Conservation (phyloP, 2,113 vertebrate species). For the Thryonomys swinderianus region DNA sequence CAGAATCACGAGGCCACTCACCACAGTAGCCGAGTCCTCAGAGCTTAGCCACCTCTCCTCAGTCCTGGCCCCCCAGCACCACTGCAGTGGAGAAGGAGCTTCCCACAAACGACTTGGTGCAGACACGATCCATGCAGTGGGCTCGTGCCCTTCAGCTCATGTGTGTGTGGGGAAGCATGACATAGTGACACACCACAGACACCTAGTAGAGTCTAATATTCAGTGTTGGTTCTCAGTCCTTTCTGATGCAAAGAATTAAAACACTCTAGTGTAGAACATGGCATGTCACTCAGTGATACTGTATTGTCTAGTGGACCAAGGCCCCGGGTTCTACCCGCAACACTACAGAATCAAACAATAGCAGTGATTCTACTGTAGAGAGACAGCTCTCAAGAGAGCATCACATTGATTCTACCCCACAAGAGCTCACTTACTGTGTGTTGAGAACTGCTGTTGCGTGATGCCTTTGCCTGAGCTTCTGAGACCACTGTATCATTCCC, state of each 20-base stretch:
- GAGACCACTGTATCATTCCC: background rate
- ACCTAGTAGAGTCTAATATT: background rate
- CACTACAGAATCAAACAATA: background rate
- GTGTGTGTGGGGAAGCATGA: too few species aligned
- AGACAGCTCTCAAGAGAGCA: background rate
- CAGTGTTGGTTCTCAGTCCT: background rate
- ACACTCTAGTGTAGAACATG: background rate
- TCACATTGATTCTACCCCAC: background rate
- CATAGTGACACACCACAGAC: too few species aligned
- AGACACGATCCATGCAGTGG: too few species aligned
- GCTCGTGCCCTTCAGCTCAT: background rate
- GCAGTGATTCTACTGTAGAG: background rate
- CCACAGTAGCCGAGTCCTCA: background rate
- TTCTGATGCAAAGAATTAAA: background rate
- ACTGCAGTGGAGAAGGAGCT: background rate
- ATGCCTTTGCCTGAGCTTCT: background rate
- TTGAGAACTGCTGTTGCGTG: accelerated
- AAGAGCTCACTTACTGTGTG: background rate
- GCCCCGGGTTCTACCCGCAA: background rate
- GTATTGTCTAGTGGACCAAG: background rate
- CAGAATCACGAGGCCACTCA: too few species aligned
- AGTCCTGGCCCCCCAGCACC: background rate
- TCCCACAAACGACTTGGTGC: background rate
- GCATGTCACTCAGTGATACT: background rate
- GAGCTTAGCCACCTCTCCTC: too few species aligned